Evolutionary conservation across 1,140 invertebrate genomes (phyloP).

Genomic region (Sycophaga agraensis): DNA sequence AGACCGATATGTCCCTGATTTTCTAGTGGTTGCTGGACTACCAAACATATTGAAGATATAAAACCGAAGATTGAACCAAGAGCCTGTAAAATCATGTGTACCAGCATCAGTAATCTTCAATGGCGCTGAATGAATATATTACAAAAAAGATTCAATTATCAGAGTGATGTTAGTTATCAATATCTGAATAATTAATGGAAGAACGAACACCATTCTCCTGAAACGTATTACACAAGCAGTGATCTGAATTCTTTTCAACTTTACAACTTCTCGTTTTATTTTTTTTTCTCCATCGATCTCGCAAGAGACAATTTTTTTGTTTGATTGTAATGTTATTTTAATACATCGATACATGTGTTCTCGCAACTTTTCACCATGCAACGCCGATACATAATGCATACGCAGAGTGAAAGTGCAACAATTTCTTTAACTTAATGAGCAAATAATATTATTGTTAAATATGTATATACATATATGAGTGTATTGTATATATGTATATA

Average conservation of each 20-base stretch:
- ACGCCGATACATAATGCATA: no score
- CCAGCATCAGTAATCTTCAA: constrained; percentile 8
- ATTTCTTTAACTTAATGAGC: background rate
- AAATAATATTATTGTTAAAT: constrained; percentile 1
- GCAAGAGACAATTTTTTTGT: background rate
- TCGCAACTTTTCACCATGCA: no score
- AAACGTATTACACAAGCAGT: no score
- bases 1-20: constrained; percentile 37
- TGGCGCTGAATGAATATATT: no score
- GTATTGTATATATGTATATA: constrained; percentile 17
- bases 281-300: background rate
- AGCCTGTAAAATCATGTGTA: no score
- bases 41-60: constrained; percentile 56
- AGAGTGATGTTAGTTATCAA: no score
- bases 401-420: background rate
- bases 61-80: constrained; percentile 25
- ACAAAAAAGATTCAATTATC: background rate
- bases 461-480: background rate
- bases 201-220: no score
- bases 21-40: constrained; percentile 56
- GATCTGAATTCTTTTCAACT: background rate
- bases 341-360: background rate
- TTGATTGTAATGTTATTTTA: background rate
- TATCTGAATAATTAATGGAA: no score
- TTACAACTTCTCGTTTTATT: background rate